Conservation (phyloP, 2,113 vertebrate genomes). For the Tylochromis polylepis region DNA sequence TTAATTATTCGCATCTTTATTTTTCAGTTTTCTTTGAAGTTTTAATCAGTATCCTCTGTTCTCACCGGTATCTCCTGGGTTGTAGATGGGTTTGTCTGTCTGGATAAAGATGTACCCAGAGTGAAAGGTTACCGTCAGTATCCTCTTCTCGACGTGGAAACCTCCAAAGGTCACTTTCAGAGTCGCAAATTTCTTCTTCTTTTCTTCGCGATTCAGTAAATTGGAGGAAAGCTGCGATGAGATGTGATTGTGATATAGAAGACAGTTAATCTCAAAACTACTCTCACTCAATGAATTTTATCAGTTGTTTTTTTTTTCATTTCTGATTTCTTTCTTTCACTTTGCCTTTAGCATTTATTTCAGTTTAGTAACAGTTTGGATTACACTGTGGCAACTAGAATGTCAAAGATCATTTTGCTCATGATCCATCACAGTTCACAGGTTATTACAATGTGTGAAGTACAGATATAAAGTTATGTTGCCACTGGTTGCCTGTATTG, state of each 20-base stretch:
- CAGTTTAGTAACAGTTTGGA: background rate
- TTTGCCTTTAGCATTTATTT: background rate
- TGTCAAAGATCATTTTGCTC: background rate
- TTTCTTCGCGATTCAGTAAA: constrained; percentile 18
- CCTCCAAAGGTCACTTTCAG: constrained; percentile 50
- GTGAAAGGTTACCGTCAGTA: constrained; percentile 63
- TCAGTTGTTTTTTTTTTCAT: background rate
- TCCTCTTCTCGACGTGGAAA: background rate
- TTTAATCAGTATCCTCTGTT: background rate
- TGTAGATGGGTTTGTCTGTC: constrained; percentile 75
- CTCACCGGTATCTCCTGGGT: constrained; percentile 69
- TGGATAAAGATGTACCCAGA: constrained; percentile 75
- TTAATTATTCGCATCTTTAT: background rate
- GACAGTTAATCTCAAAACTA: background rate
- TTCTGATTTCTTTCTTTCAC: background rate
- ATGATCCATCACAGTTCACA: background rate
- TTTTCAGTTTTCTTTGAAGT: background rate
- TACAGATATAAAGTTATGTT: background rate
- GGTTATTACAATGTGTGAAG: background rate
- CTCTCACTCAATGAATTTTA: background rate
- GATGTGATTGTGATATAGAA: background rate
- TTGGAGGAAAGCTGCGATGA: constrained; percentile 56
- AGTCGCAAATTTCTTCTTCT: constrained; percentile 55
- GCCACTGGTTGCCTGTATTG: background rate
- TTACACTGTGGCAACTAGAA: background rate